Base-by-base conservation (phyloP, 2,797 vertebrate species). In the Mionectes olivaceus region DNA sequence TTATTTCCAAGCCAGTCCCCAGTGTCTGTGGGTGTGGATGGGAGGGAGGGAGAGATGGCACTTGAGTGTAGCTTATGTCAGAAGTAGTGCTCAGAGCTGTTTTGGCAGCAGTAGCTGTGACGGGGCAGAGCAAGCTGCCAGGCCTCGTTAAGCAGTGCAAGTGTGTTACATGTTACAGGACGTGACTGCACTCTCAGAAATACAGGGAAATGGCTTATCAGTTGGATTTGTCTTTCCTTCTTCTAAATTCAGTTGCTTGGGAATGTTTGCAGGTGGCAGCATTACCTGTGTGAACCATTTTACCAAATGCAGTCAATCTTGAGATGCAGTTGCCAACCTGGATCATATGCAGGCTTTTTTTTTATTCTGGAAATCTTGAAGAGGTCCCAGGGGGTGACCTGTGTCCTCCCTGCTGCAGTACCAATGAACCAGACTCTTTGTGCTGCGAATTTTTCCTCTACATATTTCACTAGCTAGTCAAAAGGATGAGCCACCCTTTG, bases 51-150 rank as follows among this genome's bases (percentile, higher is more conserved):
- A 69, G 68, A 53, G 69, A 32, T 14, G 53, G 70, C 47, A 52
- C 33, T 73, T 39, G 56, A 64, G 28, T 18, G n/a, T 43, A 55
- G 75, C 52, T 92, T 44, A 68, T 64, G 82, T 69, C 90, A 93
- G 69, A 74, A 71, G 60, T 5, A 78, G 37, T 15, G 52, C 70
- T 89, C 0, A 1, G 77, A 84, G 86, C 74, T 82, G 44, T 82
- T 89, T 64, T 93, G 94, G 78, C 92, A 96, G 81, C 77, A 27
- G 56, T 21, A 60, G 64, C 63, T 93, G 75, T 84, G 87, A 57
- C 0, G 0, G 63, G 75, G 64, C 93, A 94, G 81, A 92, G 49
- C 53, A 59, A 55, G 65, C 82, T 68, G 79, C 92, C 89, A 78
- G 57, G 61, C 46, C 68, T 55, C 57, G 43, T 87, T 89, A 64